Evolutionary conservation across 92 coral and sea anemone species (phyloP).

Genomic region (Zoanthus sansibaricus): DNA sequence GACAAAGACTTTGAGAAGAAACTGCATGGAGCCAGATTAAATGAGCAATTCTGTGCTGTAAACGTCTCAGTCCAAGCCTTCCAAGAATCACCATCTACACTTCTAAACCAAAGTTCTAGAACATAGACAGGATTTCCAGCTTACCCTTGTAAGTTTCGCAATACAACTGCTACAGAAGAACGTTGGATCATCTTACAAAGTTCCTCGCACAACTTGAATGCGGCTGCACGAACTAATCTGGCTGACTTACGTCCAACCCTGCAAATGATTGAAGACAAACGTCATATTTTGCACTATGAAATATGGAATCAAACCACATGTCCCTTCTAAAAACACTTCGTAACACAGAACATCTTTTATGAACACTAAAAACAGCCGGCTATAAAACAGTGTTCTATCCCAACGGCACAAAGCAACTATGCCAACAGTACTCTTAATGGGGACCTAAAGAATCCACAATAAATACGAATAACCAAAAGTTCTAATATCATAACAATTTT

Average conservation of each 20-base stretch:
- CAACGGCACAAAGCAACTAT: too few relatives aligned
- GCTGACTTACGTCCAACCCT: slow-evolving; percentile 99
- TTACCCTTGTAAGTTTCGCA: slow-evolving; percentile 93
- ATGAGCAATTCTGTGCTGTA: too few relatives aligned
- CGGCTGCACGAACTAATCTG: slow-evolving; percentile 97
- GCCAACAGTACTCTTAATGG: too few relatives aligned
- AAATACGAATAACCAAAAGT: too few relatives aligned
- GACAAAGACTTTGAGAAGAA: too few relatives aligned
- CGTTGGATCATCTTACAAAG: slow-evolving; percentile 90
- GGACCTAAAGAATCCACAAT: too few relatives aligned
- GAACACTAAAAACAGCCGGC: too few relatives aligned
- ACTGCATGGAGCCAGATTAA: too few relatives aligned
- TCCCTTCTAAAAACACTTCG: too few relatives aligned
- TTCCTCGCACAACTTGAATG: slow-evolving; percentile 95
- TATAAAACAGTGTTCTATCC: too few relatives aligned
- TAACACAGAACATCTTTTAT: too few relatives aligned
- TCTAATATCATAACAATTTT: too few relatives aligned
- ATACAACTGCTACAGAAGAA: slow-evolving; percentile 86
- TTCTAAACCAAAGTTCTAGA: background rate
- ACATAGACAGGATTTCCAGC: slow-evolving; percentile 18
- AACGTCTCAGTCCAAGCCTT: background rate
- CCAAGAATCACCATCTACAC: background rate
- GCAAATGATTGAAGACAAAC: background rate
- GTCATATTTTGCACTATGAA: background rate
- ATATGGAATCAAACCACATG: background rate